Evolutionary conservation across 2,888 invertebrate species (phyloP), one percentile per base, ranked within the genome.

Genomic region (Aspidiotus destructor): DNA sequence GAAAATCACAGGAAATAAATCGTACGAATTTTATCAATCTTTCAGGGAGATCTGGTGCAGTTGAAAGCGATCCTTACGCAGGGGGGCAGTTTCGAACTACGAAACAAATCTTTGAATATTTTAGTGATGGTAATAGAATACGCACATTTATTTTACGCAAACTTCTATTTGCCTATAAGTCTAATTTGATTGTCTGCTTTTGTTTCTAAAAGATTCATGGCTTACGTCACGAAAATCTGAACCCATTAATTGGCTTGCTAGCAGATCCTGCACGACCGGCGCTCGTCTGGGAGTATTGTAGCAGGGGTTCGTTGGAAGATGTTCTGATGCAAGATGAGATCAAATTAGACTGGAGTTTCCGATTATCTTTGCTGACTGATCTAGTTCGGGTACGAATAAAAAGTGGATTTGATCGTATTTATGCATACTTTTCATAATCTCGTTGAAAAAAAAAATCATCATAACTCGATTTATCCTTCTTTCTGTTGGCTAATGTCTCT

Each of bases 291-390:
- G 94, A 93, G 76, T 88, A 87, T 77, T 92, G 93, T 78, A 87
- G 87, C 65, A 83, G 95, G 71, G 93, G 93, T 61, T 93, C 93
- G 58, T 80, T 92, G 72, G 88, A 91, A 79, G 92, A 92, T 77
- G 89, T 93, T 68, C 83, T 93, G 62, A 85, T 88, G 74, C 89
- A 91, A 78, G 90, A 91, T 76, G 92, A 92, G 77, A 91, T 93
- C 76, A 89, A 89, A 78, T 82, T 94, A 74, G 96, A 97, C 80
- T 95, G 95, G 94, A 91, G 92, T 68, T 96, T 96, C 80, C 87
- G 94, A 70, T 82, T 95, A 70, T 95, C 95, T 54, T 82, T 97
- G 72, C 83, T 96, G 62, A 94, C 94, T 10, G 96, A 96, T 80
- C 82, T 96, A 71, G 92, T 94, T 73, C 83, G 90, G 79, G 88